These are phyloP conservation scores for Parascotia fuliginaria DNA, from an alignment of 2,888 invertebrate species.

Conservation along the genomic window DNA sequence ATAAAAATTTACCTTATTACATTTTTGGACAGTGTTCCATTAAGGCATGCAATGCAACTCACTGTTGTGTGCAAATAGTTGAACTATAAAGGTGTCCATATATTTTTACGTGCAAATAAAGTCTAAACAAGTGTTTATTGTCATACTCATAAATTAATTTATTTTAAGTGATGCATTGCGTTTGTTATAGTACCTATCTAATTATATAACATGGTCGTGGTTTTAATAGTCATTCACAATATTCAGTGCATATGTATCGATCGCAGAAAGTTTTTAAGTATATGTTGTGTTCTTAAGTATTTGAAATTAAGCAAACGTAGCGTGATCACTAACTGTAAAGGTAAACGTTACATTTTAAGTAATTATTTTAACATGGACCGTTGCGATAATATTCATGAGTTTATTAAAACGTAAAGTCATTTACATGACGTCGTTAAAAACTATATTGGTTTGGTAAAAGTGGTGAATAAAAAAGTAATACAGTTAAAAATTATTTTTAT, in stretches of 20 bases:
- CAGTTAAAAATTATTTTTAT: no score
- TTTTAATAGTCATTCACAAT: neutral
- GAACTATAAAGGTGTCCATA: no score
- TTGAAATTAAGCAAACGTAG: slow-evolving; percentile 36
- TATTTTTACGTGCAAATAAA: no score
- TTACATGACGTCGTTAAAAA: slow-evolving; percentile 12
- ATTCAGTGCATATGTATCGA: slow-evolving; percentile 14
- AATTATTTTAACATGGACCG: slow-evolving; percentile 51
- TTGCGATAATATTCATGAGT: slow-evolving; percentile 56
- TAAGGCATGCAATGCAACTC: no score
- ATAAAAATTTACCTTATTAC: no score
- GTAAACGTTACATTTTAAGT: slow-evolving; percentile 35
- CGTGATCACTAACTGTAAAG: slow-evolving; percentile 39
- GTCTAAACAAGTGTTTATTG: no score
- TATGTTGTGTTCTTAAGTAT: slow-evolving; percentile 32
- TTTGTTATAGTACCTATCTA: no score
- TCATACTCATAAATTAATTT: no score
- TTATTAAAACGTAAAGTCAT: slow-evolving; percentile 44
- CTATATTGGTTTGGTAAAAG: slow-evolving; percentile 9
- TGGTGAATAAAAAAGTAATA: neutral
- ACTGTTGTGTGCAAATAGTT: no score
- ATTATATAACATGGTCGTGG: no score
- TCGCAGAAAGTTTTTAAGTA: slow-evolving; percentile 33
- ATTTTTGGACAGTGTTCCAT: no score
- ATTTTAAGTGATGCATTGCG: no score